Conservation (phyloP, 2,113 vertebrate species). For the Elephantulus edwardii region DNA sequence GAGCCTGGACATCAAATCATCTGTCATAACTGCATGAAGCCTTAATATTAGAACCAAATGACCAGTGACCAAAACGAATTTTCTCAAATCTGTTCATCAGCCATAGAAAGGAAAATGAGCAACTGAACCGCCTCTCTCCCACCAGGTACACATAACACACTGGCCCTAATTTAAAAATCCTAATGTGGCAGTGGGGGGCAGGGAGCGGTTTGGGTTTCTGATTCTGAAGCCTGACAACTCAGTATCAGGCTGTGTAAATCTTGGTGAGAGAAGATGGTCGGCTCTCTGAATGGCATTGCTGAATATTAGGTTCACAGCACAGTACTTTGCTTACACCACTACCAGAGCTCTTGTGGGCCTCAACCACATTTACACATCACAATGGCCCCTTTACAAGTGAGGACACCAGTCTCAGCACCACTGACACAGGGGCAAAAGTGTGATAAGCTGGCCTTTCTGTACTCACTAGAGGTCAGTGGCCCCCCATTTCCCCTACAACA, state of each 20-base stretch:
- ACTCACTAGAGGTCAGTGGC: not conserved
- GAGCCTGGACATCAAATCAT: not conserved
- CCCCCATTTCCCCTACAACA: not conserved
- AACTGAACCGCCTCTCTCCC: no score
- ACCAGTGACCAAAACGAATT: conserved; percentile 25
- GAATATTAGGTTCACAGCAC: no score
- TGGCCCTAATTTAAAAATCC: no score
- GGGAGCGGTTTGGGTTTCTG: no score
- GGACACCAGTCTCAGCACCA: not conserved
- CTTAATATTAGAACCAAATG: conserved; percentile 40
- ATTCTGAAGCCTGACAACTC: no score
- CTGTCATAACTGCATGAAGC: conserved; percentile 8
- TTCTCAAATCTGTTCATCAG: not conserved
- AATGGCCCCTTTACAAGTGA: not conserved
- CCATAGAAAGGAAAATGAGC: not conserved
- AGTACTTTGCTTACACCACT: no score
- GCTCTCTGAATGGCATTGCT: no score
- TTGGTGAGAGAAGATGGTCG: no score
- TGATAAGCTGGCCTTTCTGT: not conserved
- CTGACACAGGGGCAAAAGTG: not conserved
- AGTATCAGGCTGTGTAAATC: no score
- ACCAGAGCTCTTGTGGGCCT: no score
- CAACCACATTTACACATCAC: not conserved
- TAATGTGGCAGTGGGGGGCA: no score
- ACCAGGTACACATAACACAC: no score